Evolutionary conservation across 2,888 invertebrate genomes (phyloP).

Genomic region (Atethmia centrago): DNA sequence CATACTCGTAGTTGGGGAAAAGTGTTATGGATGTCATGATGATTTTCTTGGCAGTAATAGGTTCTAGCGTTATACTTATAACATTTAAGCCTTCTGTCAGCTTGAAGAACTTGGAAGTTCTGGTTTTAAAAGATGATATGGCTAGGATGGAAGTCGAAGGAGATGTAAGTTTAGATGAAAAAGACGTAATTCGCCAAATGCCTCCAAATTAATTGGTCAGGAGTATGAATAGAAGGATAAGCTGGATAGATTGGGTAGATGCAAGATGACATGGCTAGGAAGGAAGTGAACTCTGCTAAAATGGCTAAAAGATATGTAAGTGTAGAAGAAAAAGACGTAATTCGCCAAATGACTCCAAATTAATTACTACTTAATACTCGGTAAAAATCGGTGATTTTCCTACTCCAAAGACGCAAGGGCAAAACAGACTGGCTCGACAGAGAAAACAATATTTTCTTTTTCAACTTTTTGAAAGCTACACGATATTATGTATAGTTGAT

Average conservation of each 20-base stretch:
- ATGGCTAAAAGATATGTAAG: background rate
- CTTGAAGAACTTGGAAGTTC: background rate
- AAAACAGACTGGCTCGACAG: background rate
- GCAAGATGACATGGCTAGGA: background rate
- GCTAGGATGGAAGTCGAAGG: too few species aligned
- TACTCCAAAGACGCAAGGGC: background rate
- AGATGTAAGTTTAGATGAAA: too few species aligned
- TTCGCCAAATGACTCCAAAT: too few species aligned
- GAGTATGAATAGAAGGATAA: too few species aligned
- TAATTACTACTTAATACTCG: too few species aligned
- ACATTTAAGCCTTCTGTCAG: background rate
- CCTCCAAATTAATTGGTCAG: too few species aligned
- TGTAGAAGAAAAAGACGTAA: background rate
- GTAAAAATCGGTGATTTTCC: background rate
- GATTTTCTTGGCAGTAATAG: background rate
- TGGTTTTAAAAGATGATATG: background rate
- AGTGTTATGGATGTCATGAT: background rate
- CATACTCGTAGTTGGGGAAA: background rate
- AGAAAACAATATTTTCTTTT: background rate
- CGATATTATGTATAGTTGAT: slow-evolving; percentile 42
- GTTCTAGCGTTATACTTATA: background rate
- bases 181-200: too few species aligned
- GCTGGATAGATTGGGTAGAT: background rate
- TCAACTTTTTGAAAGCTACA: slow-evolving; percentile 11
- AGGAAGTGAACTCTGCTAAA: background rate